Evolutionary conservation across 1,140 invertebrate species (phyloP).

Genomic region (Idris sp.): DNA sequence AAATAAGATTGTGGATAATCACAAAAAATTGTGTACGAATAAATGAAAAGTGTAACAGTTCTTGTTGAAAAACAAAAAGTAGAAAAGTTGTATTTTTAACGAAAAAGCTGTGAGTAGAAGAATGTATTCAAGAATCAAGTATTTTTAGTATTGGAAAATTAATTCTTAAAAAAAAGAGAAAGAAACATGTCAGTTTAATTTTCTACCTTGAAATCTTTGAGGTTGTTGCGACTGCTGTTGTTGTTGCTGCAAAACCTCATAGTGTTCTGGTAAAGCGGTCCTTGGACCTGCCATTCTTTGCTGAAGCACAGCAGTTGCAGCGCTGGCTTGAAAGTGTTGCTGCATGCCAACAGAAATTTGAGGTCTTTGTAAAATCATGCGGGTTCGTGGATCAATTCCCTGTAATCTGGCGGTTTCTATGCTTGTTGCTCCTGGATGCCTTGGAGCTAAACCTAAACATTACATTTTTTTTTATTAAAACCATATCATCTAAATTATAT

Average conservation of each 20-base stretch:
- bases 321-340: conserved; percentile 71
- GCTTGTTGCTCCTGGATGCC: conserved; percentile 68
- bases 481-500: not conserved
- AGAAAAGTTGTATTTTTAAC: no score
- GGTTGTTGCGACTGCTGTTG: conserved; percentile 14
- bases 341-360: conserved; percentile 63
- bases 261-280: conserved; percentile 69
- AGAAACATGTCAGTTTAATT: no score
- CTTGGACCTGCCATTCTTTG: conserved; percentile 70
- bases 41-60: conserved; percentile 9
- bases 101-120: no score
- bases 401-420: conserved; percentile 73
- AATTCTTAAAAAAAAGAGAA: no score
- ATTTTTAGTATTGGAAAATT: no score
- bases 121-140: no score
- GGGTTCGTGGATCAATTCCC: conserved; percentile 76
- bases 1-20: no score
- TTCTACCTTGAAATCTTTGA: conserved; percentile 72
- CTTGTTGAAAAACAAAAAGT: no score
- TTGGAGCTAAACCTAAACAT: conserved; percentile 65
- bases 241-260: conserved; percentile 71
- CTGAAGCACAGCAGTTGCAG: conserved; percentile 67
- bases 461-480: not conserved
- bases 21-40: conserved; percentile 17
- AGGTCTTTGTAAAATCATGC: conserved; percentile 76